Evolutionary conservation across 2,113 vertebrate genomes (phyloP).

Genomic region (Andinoacara biseriatus): DNA sequence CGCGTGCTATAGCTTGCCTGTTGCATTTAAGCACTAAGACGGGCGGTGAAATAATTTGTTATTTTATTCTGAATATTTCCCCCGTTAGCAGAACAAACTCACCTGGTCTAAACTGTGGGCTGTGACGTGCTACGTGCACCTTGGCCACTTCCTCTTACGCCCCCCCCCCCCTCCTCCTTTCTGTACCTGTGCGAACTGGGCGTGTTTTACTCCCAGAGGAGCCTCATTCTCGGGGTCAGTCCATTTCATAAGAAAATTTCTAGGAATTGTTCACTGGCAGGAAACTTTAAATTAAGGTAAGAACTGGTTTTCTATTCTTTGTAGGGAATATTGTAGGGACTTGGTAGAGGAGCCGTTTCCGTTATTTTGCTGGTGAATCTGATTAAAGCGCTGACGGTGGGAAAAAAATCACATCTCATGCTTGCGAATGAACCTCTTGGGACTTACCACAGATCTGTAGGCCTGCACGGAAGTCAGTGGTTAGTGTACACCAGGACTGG

Average conservation of each 20-base stretch:
- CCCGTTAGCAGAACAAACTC: neutral
- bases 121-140: neutral
- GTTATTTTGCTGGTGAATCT: neutral
- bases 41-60: fast-evolving
- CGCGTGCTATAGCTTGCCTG: neutral
- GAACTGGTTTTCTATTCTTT: neutral
- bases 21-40: neutral
- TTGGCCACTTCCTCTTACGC: neutral
- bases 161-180: neutral
- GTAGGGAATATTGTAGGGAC: neutral
- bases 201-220: conserved; percentile 31
- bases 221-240: neutral
- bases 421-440: neutral
- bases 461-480: neutral
- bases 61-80: neutral
- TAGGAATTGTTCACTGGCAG: conserved; percentile 8
- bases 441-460: neutral
- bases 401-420: neutral
- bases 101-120: neutral
- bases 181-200: conserved; percentile 53
- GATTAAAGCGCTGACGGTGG: neutral
- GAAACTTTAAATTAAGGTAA: conserved; percentile 47
- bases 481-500: neutral
- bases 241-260: conserved; percentile 1
- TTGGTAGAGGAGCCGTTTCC: fast-evolving